A percentile compares a stretch with the other conserved stretches of the same genome.
Evolutionary conservation across 1,140 invertebrate species (phyloP).

Genomic region (Oncopodura yosiiana): DNA sequence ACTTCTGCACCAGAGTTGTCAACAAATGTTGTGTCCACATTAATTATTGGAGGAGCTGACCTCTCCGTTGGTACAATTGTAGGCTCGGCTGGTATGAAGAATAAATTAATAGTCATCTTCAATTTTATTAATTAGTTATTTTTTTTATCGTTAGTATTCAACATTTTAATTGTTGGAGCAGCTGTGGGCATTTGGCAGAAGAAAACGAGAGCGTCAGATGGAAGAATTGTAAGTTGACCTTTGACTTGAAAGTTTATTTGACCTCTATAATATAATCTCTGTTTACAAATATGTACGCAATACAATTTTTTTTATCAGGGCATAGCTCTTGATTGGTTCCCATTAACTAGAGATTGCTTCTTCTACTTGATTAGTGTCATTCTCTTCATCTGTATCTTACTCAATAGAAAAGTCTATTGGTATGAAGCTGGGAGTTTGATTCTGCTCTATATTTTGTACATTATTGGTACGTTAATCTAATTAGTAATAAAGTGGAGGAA

Average conservation of each 20-base stretch:
- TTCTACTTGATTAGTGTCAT: slow-evolving; percentile 79
- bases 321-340: slow-evolving; percentile 86
- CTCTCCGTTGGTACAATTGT: slow-evolving; percentile 82
- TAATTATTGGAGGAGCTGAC: slow-evolving; percentile 74
- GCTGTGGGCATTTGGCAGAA: slow-evolving; percentile 77
- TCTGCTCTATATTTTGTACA: slow-evolving; percentile 37
- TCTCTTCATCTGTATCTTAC: slow-evolving; percentile 63
- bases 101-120: no score
- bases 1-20: slow-evolving; percentile 90
- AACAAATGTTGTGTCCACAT: slow-evolving; percentile 82
- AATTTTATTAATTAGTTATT: neutral
- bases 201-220: slow-evolving; percentile 1
- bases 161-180: slow-evolving; percentile 81
- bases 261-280: neutral
- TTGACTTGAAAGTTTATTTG: neutral
- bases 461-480: slow-evolving; percentile 11
- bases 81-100: slow-evolving; percentile 85
- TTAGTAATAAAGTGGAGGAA: no score
- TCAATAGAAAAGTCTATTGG: slow-evolving; percentile 27
- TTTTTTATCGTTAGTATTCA: slow-evolving; percentile 54
- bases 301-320: slow-evolving; percentile 50
- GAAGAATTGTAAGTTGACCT: slow-evolving; percentile 7
- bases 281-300: neutral
- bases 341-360: slow-evolving; percentile 75
- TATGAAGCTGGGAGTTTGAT: slow-evolving; percentile 55